Conservation (phyloP, 1,140 invertebrate genomes). For the Drosophila insularis region DNA sequence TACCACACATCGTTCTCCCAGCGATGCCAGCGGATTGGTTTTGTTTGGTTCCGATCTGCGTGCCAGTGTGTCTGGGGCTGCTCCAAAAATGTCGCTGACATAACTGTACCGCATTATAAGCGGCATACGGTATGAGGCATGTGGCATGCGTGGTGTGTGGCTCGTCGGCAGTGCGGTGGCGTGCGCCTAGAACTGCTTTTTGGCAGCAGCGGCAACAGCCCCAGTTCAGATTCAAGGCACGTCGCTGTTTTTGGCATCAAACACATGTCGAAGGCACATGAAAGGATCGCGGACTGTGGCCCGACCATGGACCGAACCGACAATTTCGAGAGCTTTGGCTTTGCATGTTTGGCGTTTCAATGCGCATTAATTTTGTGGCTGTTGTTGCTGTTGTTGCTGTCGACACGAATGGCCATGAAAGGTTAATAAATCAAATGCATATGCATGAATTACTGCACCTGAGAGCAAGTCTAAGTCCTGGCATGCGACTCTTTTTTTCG, state of each 20-base stretch:
- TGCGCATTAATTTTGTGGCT: slow-evolving; percentile 74
- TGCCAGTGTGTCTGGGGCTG: slow-evolving; percentile 73
- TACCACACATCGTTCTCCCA: neutral
- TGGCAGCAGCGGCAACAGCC: slow-evolving; percentile 55
- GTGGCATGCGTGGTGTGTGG: slow-evolving; percentile 52
- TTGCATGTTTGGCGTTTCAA: slow-evolving; percentile 78
- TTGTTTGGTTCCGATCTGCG: slow-evolving; percentile 23
- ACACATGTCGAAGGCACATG: slow-evolving; percentile 76
- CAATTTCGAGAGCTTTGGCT: slow-evolving; percentile 20
- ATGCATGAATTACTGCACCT: slow-evolving; percentile 72
- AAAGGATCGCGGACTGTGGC: slow-evolving; percentile 55
- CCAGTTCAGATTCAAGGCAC: slow-evolving; percentile 72
- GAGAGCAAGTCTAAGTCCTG: slow-evolving; percentile 54
- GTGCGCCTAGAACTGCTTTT: slow-evolving; percentile 49
- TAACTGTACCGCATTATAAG: slow-evolving; percentile 63
- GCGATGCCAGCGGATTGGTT: neutral
- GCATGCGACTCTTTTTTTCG: slow-evolving; percentile 41
- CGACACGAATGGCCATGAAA: slow-evolving; percentile 79
- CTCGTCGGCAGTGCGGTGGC: slow-evolving; percentile 9
- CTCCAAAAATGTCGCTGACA: slow-evolving; percentile 76
- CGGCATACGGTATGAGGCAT: neutral
- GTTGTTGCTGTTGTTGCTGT: slow-evolving; percentile 65
- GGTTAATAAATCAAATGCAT: slow-evolving; percentile 79
- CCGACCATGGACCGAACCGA: slow-evolving; percentile 8
- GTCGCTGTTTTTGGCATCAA: slow-evolving; percentile 79